Conservation (phyloP, 1,140 invertebrate genomes). For the Drosophila nebulosa region DNA sequence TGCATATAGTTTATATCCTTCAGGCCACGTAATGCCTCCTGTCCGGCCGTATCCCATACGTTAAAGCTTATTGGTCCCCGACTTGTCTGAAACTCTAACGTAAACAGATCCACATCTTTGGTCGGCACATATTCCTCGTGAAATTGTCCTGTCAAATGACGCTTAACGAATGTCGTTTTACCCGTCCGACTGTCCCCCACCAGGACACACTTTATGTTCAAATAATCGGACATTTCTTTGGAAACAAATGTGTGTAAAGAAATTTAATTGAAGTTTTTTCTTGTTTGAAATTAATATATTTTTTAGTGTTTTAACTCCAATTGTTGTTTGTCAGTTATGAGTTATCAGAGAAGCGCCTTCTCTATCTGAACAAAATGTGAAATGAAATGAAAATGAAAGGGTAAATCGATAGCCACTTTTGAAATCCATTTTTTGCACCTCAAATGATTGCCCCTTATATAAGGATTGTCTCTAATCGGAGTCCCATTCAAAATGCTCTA, state of each 20-base stretch:
- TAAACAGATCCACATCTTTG: conserved; percentile 98
- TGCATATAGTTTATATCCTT: conserved; percentile 99
- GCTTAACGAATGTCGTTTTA: conserved; percentile 99
- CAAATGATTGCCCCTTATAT: no score
- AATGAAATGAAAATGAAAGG: no score
- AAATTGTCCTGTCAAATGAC: conserved; percentile 98
- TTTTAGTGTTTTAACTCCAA: no score
- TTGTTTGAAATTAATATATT: neutral
- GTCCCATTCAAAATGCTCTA: no score
- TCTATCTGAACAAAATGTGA: no score
- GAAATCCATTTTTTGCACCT: no score
- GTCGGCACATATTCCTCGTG: conserved; percentile 99
- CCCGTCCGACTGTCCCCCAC: conserved; percentile 99
- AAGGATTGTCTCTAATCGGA: no score
- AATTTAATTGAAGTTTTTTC: neutral
- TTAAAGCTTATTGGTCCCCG: conserved; percentile 97
- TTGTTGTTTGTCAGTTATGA: no score
- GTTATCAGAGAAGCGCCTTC: no score
- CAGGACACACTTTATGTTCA: conserved; percentile 94
- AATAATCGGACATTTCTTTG: neutral
- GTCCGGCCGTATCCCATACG: conserved; percentile 97
- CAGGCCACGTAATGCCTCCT: conserved; percentile 98
- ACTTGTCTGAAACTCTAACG: conserved; percentile 97
- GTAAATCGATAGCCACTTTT: no score
- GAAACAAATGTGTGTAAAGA: no score